A percentile compares a stretch with the other conserved stretches of the same genome.
Evolutionary conservation across 2,113 vertebrate species (phyloP).

Genomic region (Synchiropus splendidus): DNA sequence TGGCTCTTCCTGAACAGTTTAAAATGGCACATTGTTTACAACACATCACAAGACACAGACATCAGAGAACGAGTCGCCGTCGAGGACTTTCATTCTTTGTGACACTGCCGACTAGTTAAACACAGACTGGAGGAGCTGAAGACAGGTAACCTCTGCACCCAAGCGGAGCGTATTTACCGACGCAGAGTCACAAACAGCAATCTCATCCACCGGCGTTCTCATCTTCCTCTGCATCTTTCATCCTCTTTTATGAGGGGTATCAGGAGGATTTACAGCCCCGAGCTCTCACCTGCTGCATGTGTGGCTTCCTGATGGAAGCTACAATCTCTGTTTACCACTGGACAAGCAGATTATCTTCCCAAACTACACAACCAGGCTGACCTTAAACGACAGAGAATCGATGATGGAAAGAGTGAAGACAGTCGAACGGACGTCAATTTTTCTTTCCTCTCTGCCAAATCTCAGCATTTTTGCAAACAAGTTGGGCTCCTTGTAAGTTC

Average conservation of each 20-base stretch:
- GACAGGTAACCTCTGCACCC: slow-evolving; percentile 16
- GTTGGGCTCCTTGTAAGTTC: too few species aligned
- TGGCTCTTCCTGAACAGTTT: slow-evolving; percentile 39
- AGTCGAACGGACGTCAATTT: too few species aligned
- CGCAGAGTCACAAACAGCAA: slow-evolving; percentile 21
- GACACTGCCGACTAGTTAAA: slow-evolving; percentile 17
- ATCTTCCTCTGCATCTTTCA: slow-evolving; percentile 42
- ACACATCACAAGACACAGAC: slow-evolving; percentile 31
- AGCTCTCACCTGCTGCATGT: slow-evolving; percentile 8
- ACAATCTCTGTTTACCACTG: neutral
- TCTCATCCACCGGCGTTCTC: slow-evolving; percentile 31
- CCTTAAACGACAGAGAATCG: too few species aligned
- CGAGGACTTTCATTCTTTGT: slow-evolving; percentile 6
- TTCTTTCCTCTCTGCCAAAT: too few species aligned
- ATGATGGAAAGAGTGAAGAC: too few species aligned
- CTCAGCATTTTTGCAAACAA: too few species aligned
- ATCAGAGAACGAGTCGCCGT: slow-evolving; percentile 13
- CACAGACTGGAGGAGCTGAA: neutral
- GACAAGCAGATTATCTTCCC: neutral
- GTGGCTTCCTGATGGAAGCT: neutral
- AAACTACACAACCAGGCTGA: too few species aligned
- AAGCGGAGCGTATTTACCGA: slow-evolving; percentile 9
- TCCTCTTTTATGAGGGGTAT: slow-evolving; percentile 35
- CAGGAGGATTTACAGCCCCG: slow-evolving; percentile 40
- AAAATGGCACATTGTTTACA: slow-evolving; percentile 21